Evolutionary conservation across 2,888 invertebrate species (phyloP).

Genomic region (Aspidiotus rigidus): DNA sequence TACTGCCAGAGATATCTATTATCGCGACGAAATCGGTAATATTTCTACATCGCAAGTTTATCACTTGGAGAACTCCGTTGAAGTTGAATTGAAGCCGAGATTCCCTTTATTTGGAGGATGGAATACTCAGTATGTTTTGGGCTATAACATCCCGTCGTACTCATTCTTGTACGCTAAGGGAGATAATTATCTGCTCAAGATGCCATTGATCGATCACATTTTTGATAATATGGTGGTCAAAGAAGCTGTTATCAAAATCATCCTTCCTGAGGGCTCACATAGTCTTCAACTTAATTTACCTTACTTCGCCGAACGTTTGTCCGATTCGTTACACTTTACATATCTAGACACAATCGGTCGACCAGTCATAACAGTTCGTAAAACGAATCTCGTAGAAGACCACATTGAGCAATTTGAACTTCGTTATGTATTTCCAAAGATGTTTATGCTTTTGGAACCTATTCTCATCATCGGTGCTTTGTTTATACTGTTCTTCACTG

Average conservation of each 20-base stretch:
- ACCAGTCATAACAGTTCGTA: conserved; percentile 71
- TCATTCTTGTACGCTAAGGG: conserved; percentile 82
- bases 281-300: conserved; percentile 73
- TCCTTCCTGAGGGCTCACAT: conserved; percentile 87
- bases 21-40: conserved; percentile 95
- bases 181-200: conserved; percentile 70
- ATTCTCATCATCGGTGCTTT: conserved; percentile 78
- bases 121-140: conserved; percentile 93
- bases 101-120: conserved; percentile 98
- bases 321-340: conserved; percentile 74
- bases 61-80: conserved; percentile 80
- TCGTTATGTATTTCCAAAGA: conserved; percentile 70
- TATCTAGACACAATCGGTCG: conserved; percentile 92
- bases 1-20: conserved; percentile 88
- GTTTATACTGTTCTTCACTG: conserved; percentile 77
- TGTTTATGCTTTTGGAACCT: conserved; percentile 87
- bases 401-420: conserved; percentile 90
- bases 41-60: conserved; percentile 94
- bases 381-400: conserved; percentile 83
- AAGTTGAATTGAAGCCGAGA: conserved; percentile 88
- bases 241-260: conserved; percentile 74
- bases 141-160: conserved; percentile 95
- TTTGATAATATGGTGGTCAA: conserved; percentile 95
- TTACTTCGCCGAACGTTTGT: conserved; percentile 62
- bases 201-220: conserved; percentile 92